Conservation (phyloP, 1,140 invertebrate genomes). For the Drosophila bocqueti region DNA sequence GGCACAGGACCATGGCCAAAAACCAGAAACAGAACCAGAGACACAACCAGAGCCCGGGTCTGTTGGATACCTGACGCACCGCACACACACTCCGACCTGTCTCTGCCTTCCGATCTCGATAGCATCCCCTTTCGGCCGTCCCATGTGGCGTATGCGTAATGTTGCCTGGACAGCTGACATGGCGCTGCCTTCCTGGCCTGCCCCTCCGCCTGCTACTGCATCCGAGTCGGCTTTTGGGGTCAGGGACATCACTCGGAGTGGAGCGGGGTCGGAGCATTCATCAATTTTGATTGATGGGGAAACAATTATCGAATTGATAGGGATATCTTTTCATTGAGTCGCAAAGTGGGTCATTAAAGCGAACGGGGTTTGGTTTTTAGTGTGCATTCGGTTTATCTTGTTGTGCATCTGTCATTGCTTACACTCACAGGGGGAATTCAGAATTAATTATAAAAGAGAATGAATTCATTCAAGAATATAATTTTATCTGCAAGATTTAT, state of each 20-base stretch:
- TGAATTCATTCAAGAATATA: slow-evolving; percentile 1
- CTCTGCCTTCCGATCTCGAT: slow-evolving; percentile 10
- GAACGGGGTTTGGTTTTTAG: slow-evolving; percentile 13
- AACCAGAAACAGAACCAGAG: slow-evolving; percentile 33
- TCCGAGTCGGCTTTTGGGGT: slow-evolving; percentile 27
- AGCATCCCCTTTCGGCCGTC: slow-evolving; percentile 21
- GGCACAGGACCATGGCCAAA: slow-evolving; percentile 18
- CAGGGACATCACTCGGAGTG: slow-evolving; percentile 16
- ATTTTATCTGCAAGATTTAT: slow-evolving; percentile 14
- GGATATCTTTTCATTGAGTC: slow-evolving; percentile 33
- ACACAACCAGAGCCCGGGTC: slow-evolving; percentile 21
- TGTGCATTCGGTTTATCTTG: slow-evolving; percentile 12
- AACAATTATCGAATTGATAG: slow-evolving; percentile 35
- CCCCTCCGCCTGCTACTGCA: slow-evolving; percentile 33
- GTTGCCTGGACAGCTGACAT: slow-evolving; percentile 52
- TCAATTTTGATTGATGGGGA: slow-evolving; percentile 41
- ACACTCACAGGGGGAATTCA: not conserved
- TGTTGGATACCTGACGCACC: slow-evolving; percentile 42
- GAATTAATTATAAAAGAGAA: slow-evolving; percentile 7
- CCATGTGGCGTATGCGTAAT: slow-evolving; percentile 76
- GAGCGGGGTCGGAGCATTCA: slow-evolving; percentile 19
- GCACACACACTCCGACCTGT: slow-evolving; percentile 37
- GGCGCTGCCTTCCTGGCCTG: slow-evolving; percentile 16
- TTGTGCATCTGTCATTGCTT: slow-evolving; percentile 10
- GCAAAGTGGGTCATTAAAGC: slow-evolving; percentile 22